Base-by-base conservation (phyloP, 2,113 vertebrate genomes). In the Rhinopomastus cyanomelas region DNA sequence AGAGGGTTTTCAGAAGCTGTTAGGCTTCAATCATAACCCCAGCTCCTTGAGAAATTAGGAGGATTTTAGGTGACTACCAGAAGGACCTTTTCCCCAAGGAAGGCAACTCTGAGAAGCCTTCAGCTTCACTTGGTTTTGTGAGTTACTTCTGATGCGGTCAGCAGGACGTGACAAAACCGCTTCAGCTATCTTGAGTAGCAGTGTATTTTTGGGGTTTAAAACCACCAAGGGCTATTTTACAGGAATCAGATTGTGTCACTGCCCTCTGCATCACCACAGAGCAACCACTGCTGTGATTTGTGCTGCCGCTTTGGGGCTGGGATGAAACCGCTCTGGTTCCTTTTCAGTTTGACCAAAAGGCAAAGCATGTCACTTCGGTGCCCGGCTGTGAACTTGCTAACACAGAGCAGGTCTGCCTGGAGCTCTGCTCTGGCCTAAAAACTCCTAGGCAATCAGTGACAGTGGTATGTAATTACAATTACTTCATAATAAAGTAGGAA, bases 1-100 rank as follows among this genome's bases (percentile, higher is more conserved):
- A 60, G 46, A 81, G 44, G 29, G 15, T 83, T 93, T 84, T 84
- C 74, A 82, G 67, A 90, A 94, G 60, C 77, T 81, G 73, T 12
- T 77, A 57, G 39, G 56, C 53, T 74, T 73, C 83, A 42, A 78
- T 44, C 32, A 60, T 78, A 77, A 77, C 42, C 27, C n/a, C 87
- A 13, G 19, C 26, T 87, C 2, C 34, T 85, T 90, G 30, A 46
- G 52, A 93, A 91, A 17, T 74, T 16, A 53, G 18, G 34, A 69
- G 32, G n/a, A 64, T 39, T 81, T 66, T 29, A 83, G 48, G 29
- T 86, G 56, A 64, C 21, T 36, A 9, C 37, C 27, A 29, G 37
- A 59, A 78, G 39, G 37, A 57, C 37, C 44, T 57, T 25, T 79
- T 39, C 15, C 23, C 32, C 26, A 13, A 11, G 72, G 53, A 78